Evolutionary conservation across 1,140 invertebrate species (phyloP).

Genomic region (Megalopta genalis): DNA sequence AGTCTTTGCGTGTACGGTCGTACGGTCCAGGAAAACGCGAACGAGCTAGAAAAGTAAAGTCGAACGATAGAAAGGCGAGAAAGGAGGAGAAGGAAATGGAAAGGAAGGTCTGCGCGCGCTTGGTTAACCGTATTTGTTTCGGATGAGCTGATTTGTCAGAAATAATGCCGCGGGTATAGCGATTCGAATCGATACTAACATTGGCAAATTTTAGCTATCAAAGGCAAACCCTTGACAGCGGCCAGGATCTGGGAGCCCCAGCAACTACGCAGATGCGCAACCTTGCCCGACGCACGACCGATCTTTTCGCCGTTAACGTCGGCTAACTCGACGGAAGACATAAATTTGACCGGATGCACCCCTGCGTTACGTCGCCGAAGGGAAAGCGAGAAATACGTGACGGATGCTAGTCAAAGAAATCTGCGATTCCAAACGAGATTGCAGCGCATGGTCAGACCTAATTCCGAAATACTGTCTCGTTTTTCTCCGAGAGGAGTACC

Average conservation of each 20-base stretch:
- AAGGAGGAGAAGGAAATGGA: not conserved
- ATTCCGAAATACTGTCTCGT: constrained; percentile 69
- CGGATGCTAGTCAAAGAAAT: constrained; percentile 86
- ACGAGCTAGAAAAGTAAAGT: no score
- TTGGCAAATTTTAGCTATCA: constrained; percentile 72
- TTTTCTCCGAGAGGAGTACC: constrained; percentile 78
- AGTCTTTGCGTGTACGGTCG: not conserved
- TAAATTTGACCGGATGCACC: constrained; percentile 80
- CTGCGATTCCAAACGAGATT: constrained; percentile 85
- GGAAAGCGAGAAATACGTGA: constrained; percentile 87
- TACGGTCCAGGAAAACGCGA: not conserved
- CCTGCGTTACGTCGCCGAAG: constrained; percentile 86
- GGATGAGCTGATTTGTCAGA: constrained; percentile 12
- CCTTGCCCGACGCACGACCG: constrained; percentile 75
- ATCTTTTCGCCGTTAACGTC: constrained; percentile 71
- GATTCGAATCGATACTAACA: constrained; percentile 65
- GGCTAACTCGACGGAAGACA: constrained; percentile 76
- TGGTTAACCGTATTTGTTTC: constrained; percentile 21
- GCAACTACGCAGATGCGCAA: constrained; percentile 73
- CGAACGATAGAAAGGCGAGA: not conserved
- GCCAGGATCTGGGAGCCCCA: constrained; percentile 60
- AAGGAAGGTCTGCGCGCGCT: not conserved
- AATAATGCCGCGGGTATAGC: not conserved
- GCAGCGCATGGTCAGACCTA: constrained; percentile 75
- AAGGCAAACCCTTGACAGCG: constrained; percentile 69